Percentiles rank a stretch among this genome's conserved stretches.
phyloP scores from a whole-genome alignment of 2,888 invertebrate species.

The Zaprionus lineosus region DNA sequence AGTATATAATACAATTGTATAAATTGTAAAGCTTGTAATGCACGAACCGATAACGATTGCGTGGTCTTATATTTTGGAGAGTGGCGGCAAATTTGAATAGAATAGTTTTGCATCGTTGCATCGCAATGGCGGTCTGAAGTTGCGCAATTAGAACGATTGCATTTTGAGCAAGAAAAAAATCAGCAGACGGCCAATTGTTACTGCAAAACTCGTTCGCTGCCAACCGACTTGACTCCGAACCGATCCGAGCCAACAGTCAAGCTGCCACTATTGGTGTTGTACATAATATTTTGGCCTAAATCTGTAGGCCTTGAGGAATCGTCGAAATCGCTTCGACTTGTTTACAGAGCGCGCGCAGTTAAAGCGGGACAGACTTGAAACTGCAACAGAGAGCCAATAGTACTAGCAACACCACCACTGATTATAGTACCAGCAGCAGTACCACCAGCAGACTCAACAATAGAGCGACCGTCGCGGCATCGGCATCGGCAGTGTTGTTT shows the following conservation, averaged over 20 bases:
- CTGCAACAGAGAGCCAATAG: constrained; percentile 44
- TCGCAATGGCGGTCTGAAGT: constrained; percentile 26
- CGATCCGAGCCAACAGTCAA: constrained; percentile 28
- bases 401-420: constrained; percentile 10
- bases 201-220: constrained; percentile 50
- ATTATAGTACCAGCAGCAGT: background rate
- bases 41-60: constrained; percentile 50
- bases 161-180: constrained; percentile 58
- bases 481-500: constrained; percentile 68
- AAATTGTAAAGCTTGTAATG: too few relatives aligned
- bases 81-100: constrained; percentile 43
- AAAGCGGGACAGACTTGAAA: constrained; percentile 54
- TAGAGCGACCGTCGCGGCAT: constrained; percentile 55
- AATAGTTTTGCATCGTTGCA: constrained; percentile 43
- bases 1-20: too few relatives aligned
- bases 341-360: constrained; percentile 71
- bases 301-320: constrained; percentile 77
- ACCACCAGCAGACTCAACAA: constrained; percentile 31
- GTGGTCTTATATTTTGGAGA: background rate
- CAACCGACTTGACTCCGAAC: constrained; percentile 31
- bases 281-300: constrained; percentile 70
- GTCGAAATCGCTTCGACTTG: constrained; percentile 78
- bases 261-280: constrained; percentile 48
- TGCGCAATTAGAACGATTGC: constrained; percentile 72
- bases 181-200: constrained; percentile 51